phyloP scores from a whole-genome alignment of 1,140 invertebrate species.

The Philotrypesis tridentata region DNA sequence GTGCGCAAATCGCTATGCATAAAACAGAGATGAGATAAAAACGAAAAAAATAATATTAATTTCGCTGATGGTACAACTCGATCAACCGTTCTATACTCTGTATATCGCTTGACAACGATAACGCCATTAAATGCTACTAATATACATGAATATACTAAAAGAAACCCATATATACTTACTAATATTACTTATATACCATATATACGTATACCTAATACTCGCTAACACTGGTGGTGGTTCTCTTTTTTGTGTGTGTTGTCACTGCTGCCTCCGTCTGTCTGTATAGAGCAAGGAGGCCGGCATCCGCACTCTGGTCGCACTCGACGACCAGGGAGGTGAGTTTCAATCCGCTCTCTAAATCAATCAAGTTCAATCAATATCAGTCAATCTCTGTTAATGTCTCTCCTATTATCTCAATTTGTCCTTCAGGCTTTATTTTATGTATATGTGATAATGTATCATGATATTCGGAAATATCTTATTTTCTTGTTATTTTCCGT shows the following conservation, averaged over 20 bases:
- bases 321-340: slow-evolving; percentile 99
- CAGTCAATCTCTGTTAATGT: slow-evolving; percentile 45
- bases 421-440: slow-evolving; percentile 21
- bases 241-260: slow-evolving; percentile 72
- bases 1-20: not conserved
- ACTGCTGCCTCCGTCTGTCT: slow-evolving; percentile 80
- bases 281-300: slow-evolving; percentile 98
- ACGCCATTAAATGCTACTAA: slow-evolving; percentile 53
- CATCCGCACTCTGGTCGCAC: slow-evolving; percentile 98
- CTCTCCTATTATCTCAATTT: slow-evolving; percentile 27
- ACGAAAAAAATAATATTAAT: not conserved
- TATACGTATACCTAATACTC: slow-evolving; percentile 56
- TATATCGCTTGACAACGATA: slow-evolving; percentile 13
- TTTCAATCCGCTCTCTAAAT: slow-evolving; percentile 63
- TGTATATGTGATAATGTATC: not conserved
- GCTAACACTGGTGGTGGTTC: slow-evolving; percentile 74
- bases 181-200: slow-evolving; percentile 60
- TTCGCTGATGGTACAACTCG: not conserved
- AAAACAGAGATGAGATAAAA: slow-evolving; percentile 5
- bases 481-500: slow-evolving; percentile 29
- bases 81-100: slow-evolving; percentile 3
- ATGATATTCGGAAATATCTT: slow-evolving; percentile 2
- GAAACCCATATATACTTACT: slow-evolving; percentile 44
- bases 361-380: slow-evolving; percentile 47
- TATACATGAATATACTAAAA: slow-evolving; percentile 49